Conservation (phyloP, 1,140 invertebrate species). For the Calephelis virginiensis region DNA sequence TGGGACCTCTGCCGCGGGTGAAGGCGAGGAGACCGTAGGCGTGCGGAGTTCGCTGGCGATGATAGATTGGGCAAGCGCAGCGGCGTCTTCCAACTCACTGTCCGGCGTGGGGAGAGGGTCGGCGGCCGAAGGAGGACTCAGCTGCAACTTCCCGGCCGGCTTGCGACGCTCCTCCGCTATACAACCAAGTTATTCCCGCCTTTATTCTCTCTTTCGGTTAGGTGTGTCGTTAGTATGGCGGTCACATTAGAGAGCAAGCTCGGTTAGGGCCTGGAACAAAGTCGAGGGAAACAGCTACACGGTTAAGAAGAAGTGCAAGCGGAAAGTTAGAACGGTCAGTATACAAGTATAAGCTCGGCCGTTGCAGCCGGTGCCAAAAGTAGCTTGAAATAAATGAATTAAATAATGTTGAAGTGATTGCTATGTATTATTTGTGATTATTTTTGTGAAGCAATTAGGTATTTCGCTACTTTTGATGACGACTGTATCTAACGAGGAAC, state of each 20-base stretch:
- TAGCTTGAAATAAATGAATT: constrained; percentile 62
- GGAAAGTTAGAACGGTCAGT: constrained; percentile 62
- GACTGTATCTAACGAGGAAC: constrained; percentile 8
- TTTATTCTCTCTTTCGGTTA: constrained; percentile 73
- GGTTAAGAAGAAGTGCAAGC: constrained; percentile 71
- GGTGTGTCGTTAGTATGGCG: constrained; percentile 74
- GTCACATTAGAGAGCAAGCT: constrained; percentile 79
- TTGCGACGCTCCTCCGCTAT: constrained; percentile 73
- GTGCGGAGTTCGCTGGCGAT: constrained; percentile 69
- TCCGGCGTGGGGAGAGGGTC: constrained; percentile 70
- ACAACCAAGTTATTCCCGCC: constrained; percentile 73
- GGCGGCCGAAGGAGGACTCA: constrained; percentile 48
- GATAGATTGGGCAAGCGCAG: constrained; percentile 65
- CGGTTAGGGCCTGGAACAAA: constrained; percentile 80
- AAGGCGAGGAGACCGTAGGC: constrained; percentile 53
- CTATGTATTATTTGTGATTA: constrained; percentile 2
- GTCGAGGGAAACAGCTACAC: constrained; percentile 74
- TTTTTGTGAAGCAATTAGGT: background rate
- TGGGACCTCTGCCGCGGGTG: constrained; percentile 40
- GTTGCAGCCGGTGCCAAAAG: constrained; percentile 44
- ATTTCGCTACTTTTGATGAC: constrained; percentile 14
- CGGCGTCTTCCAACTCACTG: constrained; percentile 74
- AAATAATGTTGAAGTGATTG: constrained; percentile 14
- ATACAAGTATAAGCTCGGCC: constrained; percentile 36
- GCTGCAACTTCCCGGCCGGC: constrained; percentile 62